These are phyloP conservation scores for Corapipo altera DNA, from an alignment of 2,113 vertebrate species.

Conservation along the genomic window DNA sequence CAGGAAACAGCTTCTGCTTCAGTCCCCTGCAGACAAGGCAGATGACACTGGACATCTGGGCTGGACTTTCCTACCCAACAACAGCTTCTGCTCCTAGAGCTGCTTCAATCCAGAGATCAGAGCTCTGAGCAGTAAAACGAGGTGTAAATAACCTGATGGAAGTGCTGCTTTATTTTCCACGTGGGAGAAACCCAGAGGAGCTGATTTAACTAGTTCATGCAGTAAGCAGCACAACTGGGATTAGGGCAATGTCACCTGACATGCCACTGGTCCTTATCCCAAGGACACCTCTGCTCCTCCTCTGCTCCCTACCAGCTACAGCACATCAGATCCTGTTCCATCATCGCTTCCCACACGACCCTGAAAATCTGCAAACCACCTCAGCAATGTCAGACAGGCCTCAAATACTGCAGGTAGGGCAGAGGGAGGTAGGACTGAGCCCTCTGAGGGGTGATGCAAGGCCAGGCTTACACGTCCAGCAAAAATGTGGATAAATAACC, in stretches of 20 bases:
- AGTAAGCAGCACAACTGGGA: not conserved
- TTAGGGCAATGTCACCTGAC: not conserved
- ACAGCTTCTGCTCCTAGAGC: not conserved
- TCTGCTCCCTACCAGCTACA: not conserved
- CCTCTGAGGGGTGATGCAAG: not conserved
- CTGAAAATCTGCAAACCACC: not conserved
- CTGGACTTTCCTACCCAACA: not conserved
- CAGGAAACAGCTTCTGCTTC: not conserved
- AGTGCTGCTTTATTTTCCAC: not conserved
- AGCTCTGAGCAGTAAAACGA: not conserved
- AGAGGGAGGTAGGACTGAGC: not conserved
- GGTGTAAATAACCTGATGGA: not conserved
- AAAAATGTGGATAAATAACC: not conserved
- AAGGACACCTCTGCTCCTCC: not conserved
- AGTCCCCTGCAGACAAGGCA: accelerated
- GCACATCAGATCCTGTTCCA: not conserved
- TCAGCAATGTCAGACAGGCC: accelerated
- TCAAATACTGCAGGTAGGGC: not conserved
- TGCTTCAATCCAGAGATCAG: not conserved
- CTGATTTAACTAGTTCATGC: not conserved
- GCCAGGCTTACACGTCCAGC: not conserved
- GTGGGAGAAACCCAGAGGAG: not conserved
- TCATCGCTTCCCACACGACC: not conserved
- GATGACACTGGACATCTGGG: not conserved
- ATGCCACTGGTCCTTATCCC: not conserved